A percentile compares a stretch with the other conserved stretches of the same genome.
Evolutionary conservation across 2,797 vertebrate genomes (phyloP).

Genomic region (Anguilla megastoma): DNA sequence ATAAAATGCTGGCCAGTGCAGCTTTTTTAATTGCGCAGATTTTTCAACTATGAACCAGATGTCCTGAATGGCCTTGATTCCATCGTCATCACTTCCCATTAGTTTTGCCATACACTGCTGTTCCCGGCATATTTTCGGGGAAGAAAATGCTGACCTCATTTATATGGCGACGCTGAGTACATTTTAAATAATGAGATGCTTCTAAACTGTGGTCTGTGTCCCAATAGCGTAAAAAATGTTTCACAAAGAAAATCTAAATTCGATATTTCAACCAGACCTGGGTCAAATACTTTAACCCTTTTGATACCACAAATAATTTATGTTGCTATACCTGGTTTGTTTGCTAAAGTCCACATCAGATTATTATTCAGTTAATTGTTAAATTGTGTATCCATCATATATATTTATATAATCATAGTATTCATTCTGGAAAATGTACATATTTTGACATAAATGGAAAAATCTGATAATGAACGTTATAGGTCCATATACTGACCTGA

Average conservation of each 20-base stretch:
- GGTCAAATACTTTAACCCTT: too few species aligned
- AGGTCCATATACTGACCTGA: too few species aligned
- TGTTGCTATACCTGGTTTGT: too few species aligned
- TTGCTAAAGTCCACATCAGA: too few species aligned
- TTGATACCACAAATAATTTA: too few species aligned
- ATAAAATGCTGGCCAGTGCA: constrained; percentile 26
- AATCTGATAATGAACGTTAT: too few species aligned
- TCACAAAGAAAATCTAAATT: not conserved
- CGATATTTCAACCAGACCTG: too few species aligned
- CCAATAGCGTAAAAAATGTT: not conserved
- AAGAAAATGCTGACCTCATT: constrained; percentile 7
- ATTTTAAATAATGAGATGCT: not conserved
- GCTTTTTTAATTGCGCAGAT: constrained; percentile 25
- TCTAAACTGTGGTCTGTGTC: not conserved
- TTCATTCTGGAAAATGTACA: too few species aligned
- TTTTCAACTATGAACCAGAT: constrained; percentile 19
- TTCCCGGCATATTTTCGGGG: not conserved
- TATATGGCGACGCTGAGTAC: not conserved
- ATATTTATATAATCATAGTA: too few species aligned
- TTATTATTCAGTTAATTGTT: too few species aligned
- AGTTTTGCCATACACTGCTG: not conserved
- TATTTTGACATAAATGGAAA: too few species aligned
- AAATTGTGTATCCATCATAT: too few species aligned
- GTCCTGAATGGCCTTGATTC: constrained; percentile 21
- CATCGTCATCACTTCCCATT: constrained; percentile 18